A percentile compares a stretch with the other conserved stretches of the same genome.
phyloP scores from a whole-genome alignment of 2,888 invertebrate genomes.

The Arrhopalites spinosus region DNA sequence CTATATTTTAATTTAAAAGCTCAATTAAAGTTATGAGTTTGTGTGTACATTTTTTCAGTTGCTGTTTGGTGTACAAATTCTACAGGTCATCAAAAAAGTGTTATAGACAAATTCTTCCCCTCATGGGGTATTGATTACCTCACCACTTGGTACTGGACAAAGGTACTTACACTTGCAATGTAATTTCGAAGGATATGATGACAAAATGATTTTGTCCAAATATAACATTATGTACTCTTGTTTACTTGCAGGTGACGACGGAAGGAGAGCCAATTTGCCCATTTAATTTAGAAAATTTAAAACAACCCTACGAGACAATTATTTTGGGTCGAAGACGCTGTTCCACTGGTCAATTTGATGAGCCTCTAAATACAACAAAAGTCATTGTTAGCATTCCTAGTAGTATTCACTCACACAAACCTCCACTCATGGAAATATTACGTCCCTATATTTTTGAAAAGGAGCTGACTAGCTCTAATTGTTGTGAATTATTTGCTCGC shows the following conservation, averaged over 20 bases:
- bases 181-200: background rate
- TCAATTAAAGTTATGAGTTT: too few species aligned
- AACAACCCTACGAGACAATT: constrained; percentile 87
- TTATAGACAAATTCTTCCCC: constrained; percentile 71
- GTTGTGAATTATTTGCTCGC: constrained; percentile 89
- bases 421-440: constrained; percentile 68
- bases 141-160: constrained; percentile 87
- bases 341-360: background rate
- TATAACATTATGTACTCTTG: background rate
- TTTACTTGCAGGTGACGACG: constrained; percentile 66
- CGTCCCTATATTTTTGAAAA: constrained; percentile 15
- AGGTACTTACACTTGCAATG: constrained; percentile 62
- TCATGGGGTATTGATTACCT: constrained; percentile 75
- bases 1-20: too few species aligned
- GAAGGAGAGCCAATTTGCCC: constrained; percentile 71
- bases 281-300: constrained; percentile 70
- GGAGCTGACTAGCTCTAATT: constrained; percentile 59
- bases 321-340: constrained; percentile 64
- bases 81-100: constrained; percentile 70
- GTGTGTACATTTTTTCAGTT: constrained; percentile 62
- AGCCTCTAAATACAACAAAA: constrained; percentile 58
- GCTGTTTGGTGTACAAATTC: constrained; percentile 94
- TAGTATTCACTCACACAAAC: constrained; percentile 93
- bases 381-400: constrained; percentile 84
- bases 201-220: background rate